phyloP scores from a whole-genome alignment of 37 sponge, comb jelly and placozoan genomes.

The Halichondria panicea region DNA sequence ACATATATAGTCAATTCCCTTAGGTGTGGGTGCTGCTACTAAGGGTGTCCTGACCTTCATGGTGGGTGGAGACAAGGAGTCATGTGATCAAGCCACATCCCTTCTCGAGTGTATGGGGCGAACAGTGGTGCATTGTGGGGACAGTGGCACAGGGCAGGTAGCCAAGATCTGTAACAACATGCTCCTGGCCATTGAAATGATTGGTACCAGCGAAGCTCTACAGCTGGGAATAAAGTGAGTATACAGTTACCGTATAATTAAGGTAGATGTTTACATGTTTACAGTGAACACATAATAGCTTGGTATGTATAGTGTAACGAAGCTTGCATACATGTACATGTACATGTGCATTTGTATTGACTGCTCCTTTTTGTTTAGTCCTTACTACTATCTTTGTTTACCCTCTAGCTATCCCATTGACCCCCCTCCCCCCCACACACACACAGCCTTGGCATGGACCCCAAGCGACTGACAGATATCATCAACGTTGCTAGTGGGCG shows the following conservation, averaged over 20 bases:
- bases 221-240: slow-evolving; percentile 85
- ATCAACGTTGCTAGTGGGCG: slow-evolving; percentile 91
- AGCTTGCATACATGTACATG: neutral
- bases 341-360: neutral
- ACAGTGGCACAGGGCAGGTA: slow-evolving; percentile 56
- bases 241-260: neutral
- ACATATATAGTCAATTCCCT: neutral
- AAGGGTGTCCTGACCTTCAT: slow-evolving; percentile 91
- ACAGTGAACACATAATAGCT: too few relatives aligned
- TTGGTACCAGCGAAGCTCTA: slow-evolving; percentile 91
- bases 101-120: slow-evolving; percentile 91
- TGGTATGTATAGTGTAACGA: neutral
- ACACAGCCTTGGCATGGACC: slow-evolving; percentile 89
- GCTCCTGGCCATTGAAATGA: slow-evolving; percentile 93
- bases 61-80: slow-evolving; percentile 86
- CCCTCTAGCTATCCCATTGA: neutral
- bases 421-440: neutral
- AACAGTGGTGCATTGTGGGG: slow-evolving; percentile 95
- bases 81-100: slow-evolving; percentile 70
- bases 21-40: slow-evolving; percentile 91
- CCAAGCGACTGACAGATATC: slow-evolving; percentile 68
- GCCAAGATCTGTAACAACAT: slow-evolving; percentile 98
- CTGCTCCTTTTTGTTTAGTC: neutral
- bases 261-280: neutral
- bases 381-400: neutral